Percentiles rank a stretch among this genome's conserved stretches.
phyloP scores from a whole-genome alignment of 2,797 vertebrate genomes.

The Amazona finschi region DNA sequence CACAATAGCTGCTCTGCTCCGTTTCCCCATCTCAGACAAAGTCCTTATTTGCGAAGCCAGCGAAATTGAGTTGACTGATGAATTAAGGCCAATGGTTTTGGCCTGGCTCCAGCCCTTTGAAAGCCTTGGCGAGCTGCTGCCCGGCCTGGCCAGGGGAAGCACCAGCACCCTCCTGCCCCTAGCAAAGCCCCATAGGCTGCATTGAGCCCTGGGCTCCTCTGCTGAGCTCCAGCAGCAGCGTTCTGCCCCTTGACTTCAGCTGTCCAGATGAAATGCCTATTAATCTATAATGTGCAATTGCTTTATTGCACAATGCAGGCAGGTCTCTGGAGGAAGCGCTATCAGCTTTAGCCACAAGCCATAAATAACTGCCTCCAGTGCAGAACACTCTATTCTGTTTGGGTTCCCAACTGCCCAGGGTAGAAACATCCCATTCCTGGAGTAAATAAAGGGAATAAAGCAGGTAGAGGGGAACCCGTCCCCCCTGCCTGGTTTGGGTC shows the following conservation, averaged over 20 bases:
- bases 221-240: neutral
- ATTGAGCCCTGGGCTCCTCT: rapidly evolving
- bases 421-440: neutral
- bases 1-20: conserved; percentile 44
- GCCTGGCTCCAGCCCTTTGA: conserved; percentile 29
- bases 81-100: conserved; percentile 58
- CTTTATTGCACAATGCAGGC: conserved; percentile 44
- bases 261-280: conserved; percentile 64
- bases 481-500: neutral
- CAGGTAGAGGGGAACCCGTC: neutral
- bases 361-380: conserved; percentile 48
- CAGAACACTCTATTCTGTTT: neutral
- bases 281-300: conserved; percentile 60
- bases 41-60: conserved; percentile 60
- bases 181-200: neutral
- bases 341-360: conserved; percentile 59
- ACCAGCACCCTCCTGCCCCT: neutral
- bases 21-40: conserved; percentile 64
- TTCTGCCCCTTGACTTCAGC: neutral
- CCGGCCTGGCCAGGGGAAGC: neutral
- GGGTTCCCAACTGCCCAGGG: neutral
- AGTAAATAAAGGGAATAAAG: neutral
- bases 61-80: conserved; percentile 60
- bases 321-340: conserved; percentile 51
- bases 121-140: conserved; percentile 28